These are phyloP conservation scores for Phylloscopus whistleri DNA, from an alignment of 2,113 vertebrate species.

Conservation along the genomic window DNA sequence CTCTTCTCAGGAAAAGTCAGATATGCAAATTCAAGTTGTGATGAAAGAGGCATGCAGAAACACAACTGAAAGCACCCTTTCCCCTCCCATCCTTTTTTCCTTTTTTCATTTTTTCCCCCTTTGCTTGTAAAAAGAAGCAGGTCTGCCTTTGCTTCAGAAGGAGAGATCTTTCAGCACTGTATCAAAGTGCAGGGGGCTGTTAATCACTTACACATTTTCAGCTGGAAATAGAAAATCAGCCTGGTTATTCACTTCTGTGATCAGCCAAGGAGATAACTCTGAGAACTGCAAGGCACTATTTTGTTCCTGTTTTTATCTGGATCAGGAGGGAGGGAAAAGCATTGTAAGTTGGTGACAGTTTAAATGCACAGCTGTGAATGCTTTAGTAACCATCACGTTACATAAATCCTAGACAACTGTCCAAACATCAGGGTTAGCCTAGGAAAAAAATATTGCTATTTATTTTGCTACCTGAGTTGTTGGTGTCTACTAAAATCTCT, in stretches of 20 bases:
- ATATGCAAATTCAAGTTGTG: not conserved
- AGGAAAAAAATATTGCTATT: not conserved
- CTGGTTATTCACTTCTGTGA: not conserved
- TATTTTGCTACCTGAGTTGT: constrained; percentile 10
- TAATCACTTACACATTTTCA: not conserved
- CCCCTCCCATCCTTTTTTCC: not conserved
- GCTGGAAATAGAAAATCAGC: not conserved
- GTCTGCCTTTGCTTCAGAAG: not conserved
- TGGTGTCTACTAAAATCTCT: not conserved
- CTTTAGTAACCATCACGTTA: not conserved
- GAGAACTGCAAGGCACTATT: not conserved
- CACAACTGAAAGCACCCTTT: not conserved
- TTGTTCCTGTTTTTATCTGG: not conserved
- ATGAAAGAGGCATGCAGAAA: not conserved
- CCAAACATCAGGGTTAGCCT: not conserved
- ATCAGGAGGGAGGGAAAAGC: not conserved
- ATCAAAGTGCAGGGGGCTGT: not conserved
- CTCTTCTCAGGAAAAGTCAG: not conserved
- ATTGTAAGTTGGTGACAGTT: not conserved
- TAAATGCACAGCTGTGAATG: not conserved
- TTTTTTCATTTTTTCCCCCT: not conserved
- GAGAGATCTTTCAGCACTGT: not conserved
- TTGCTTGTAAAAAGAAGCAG: not conserved
- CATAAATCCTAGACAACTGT: constrained; percentile 4
- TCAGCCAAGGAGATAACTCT: not conserved